Conservation (phyloP, 2,797 vertebrate genomes). For the Chaetophractus vellerosus region DNA sequence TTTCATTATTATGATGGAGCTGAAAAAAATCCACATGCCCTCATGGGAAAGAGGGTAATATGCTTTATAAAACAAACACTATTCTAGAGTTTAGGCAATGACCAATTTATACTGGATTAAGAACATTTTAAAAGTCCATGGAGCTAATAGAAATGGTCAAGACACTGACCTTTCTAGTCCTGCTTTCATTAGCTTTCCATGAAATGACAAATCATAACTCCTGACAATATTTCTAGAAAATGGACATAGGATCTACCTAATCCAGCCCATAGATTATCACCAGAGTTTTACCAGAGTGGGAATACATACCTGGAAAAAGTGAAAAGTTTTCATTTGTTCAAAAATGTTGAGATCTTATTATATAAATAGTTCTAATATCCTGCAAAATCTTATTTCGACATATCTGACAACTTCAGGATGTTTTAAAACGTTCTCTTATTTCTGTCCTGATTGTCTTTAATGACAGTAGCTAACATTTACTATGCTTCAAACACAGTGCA, state of each 20-base stretch:
- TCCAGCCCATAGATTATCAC: background rate
- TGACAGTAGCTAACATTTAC: background rate
- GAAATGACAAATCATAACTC: constrained; percentile 26
- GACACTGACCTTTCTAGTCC: background rate
- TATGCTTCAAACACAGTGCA: background rate
- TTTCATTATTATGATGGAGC: constrained; percentile 14
- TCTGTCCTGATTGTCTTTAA: background rate
- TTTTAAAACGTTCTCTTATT: constrained; percentile 20
- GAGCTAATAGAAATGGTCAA: background rate
- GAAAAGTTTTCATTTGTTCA: constrained; percentile 51
- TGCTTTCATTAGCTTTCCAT: background rate
- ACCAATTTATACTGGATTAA: background rate
- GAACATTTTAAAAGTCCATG: background rate
- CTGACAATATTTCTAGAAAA: background rate
- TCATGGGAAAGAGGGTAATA: background rate
- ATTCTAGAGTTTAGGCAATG: background rate
- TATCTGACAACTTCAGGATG: background rate
- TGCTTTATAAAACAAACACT: background rate
- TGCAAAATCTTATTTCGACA: background rate
- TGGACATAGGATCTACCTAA: background rate
- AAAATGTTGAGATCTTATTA: constrained; percentile 9
- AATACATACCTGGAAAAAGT: background rate
- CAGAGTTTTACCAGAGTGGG: background rate
- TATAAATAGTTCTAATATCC: background rate
- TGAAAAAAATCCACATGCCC: constrained; percentile 13